These are phyloP conservation scores for Labroides dimidiatus DNA, from an alignment of 2,797 vertebrate species.

Conservation along the genomic window DNA sequence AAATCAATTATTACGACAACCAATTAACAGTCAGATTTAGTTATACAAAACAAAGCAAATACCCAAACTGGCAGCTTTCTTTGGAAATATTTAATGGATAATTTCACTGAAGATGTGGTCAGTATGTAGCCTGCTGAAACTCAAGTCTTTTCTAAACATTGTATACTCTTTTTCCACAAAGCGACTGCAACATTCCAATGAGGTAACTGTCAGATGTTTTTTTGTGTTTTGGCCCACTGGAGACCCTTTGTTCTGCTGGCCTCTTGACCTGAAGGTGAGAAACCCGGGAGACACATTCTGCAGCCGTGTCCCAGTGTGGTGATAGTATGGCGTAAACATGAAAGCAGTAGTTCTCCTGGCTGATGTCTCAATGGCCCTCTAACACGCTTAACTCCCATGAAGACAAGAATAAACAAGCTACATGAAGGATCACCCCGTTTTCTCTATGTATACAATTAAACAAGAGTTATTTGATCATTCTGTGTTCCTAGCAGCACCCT, in stretches of 20 bases:
- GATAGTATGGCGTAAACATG: slow-evolving; percentile 46
- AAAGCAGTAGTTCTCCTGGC: slow-evolving; percentile 53
- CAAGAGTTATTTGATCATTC: neutral
- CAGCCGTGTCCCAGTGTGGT: slow-evolving; percentile 47
- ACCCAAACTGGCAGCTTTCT: slow-evolving; percentile 26
- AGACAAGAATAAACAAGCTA: slow-evolving; percentile 16
- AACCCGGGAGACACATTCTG: slow-evolving; percentile 57
- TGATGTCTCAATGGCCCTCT: slow-evolving; percentile 46
- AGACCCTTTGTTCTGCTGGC: slow-evolving; percentile 61
- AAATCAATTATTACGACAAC: slow-evolving; percentile 20
- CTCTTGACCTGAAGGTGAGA: slow-evolving; percentile 72
- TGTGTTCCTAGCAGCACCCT: neutral
- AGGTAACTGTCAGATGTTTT: slow-evolving; percentile 45
- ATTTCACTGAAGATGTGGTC: slow-evolving; percentile 35
- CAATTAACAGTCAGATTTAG: slow-evolving; percentile 8
- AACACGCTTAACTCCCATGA: slow-evolving; percentile 14
- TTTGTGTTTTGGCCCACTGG: slow-evolving; percentile 27
- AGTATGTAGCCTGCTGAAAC: slow-evolving; percentile 15
- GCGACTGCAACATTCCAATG: slow-evolving; percentile 68
- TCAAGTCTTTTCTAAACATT: slow-evolving; percentile 12
- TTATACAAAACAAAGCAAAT: slow-evolving; percentile 22
- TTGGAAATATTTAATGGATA: slow-evolving; percentile 40
- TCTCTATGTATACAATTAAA: neutral
- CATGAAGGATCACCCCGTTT: slow-evolving; percentile 10
- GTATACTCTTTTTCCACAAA: slow-evolving; percentile 34